phyloP scores from a whole-genome alignment of 2,888 invertebrate genomes.

The Zaprionus obscuricornis region DNA sequence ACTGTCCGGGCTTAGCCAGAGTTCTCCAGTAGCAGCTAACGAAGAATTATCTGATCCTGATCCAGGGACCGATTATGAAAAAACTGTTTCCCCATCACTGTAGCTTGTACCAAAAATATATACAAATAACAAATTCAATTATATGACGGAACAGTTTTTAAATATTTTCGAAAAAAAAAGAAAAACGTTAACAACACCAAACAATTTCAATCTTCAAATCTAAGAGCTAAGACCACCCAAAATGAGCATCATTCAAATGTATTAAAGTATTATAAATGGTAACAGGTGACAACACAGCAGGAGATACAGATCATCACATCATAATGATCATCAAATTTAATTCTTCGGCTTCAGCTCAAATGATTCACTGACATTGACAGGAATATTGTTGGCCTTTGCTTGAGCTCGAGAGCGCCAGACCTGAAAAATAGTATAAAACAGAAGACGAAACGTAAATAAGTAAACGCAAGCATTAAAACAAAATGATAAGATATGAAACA shows the following conservation, averaged over 20 bases:
- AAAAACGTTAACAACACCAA: conserved; percentile 44
- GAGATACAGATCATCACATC: no score
- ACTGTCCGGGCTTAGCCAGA: background rate
- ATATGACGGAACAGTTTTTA: conserved; percentile 23
- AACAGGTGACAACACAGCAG: conserved; percentile 4
- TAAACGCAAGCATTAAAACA: no score
- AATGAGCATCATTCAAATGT: conserved; percentile 8
- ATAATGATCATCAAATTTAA: no score
- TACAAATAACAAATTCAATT: background rate
- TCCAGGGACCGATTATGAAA: conserved; percentile 20
- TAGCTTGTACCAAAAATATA: conserved; percentile 7
- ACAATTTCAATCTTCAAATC: conserved; percentile 13
- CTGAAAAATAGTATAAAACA: no score
- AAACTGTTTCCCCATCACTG: conserved; percentile 23
- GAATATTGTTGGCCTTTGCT: conserved; percentile 67
- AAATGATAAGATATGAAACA: no score
- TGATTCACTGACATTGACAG: conserved; percentile 68
- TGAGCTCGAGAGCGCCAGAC: conserved; percentile 79
- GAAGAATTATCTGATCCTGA: background rate
- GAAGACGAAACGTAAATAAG: no score
- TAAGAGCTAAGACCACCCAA: conserved; percentile 34
- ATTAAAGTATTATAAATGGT: background rate
- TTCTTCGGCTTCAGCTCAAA: conserved; percentile 70
- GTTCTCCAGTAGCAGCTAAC: background rate
- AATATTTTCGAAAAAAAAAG: conserved; percentile 28